These are phyloP conservation scores for Aethes cnicana DNA, from an alignment of 2,888 invertebrate species.

Conservation along the genomic window DNA sequence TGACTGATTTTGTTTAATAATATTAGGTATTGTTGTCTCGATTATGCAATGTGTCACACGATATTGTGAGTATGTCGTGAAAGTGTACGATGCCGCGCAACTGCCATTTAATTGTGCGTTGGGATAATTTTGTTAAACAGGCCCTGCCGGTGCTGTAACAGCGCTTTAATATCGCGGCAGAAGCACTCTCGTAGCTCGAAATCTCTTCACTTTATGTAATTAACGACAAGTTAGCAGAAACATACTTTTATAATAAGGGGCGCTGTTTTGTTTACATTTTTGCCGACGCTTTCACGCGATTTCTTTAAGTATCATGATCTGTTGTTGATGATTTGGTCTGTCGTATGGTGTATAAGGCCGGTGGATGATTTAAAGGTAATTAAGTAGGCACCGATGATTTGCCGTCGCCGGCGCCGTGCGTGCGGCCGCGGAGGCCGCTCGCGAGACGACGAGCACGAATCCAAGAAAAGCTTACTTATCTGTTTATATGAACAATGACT, in stretches of 20 bases:
- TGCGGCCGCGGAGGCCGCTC: slow-evolving; percentile 24
- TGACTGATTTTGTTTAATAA: slow-evolving; percentile 43
- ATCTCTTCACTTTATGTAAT: slow-evolving; percentile 18
- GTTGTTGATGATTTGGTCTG: slow-evolving; percentile 1
- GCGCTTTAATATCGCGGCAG: slow-evolving; percentile 40
- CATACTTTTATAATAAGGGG: slow-evolving; percentile 6
- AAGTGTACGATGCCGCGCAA: slow-evolving; percentile 50
- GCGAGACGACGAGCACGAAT: slow-evolving; percentile 24
- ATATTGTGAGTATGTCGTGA: slow-evolving; percentile 56
- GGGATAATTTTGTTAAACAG: slow-evolving; percentile 46
- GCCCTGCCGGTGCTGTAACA: slow-evolving; percentile 40
- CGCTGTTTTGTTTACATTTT: slow-evolving; percentile 35
- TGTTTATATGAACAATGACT: neutral
- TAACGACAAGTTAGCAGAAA: neutral
- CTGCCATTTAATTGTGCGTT: slow-evolving; percentile 48
- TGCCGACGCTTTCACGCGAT: slow-evolving; percentile 56
- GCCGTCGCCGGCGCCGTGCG: slow-evolving; percentile 36
- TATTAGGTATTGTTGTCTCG: slow-evolving; percentile 34
- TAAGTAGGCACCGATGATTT: slow-evolving; percentile 47
- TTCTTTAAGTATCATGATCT: slow-evolving; percentile 42
- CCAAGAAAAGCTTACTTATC: slow-evolving; percentile 7
- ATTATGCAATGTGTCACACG: slow-evolving; percentile 63
- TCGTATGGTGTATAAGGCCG: slow-evolving; percentile 47
- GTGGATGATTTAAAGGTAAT: slow-evolving; percentile 46
- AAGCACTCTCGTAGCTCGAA: slow-evolving; percentile 17